Base-by-base conservation (phyloP, 2,113 vertebrate species). In the Campylomormyrus numenius region DNA sequence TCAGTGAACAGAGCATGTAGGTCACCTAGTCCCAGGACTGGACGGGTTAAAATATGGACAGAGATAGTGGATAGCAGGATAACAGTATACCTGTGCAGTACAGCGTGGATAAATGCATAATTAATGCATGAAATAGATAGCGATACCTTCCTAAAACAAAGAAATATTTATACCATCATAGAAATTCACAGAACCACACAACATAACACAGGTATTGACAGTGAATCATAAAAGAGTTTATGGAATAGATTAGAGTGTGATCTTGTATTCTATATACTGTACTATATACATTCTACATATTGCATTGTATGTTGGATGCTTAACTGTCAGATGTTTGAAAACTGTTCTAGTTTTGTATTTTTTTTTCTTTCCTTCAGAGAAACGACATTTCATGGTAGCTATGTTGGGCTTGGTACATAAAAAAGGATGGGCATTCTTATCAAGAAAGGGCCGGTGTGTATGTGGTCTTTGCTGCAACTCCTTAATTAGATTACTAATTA, bases 81-180 rank as follows among this genome's bases (percentile, higher is more conserved):
- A 70, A 13, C 27, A 31, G 62, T 31, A 70, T 70, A 70, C 27
- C 62, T 70, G 62, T 70, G 62, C 62, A 31, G 62, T 70, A 31
- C n/a, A 70, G 62, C 62, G 10, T 27, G 27, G 62, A 70, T 70
- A 27, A 70, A 70, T 70, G 27, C 62, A 70, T 70, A 70, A 70
- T 70, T 70, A 70, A 70, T 70, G 62, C 27, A 70, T 31, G 62
- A 70, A 70, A 70, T 70, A 31, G 62, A 70, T 70, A 70, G 62
- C 11, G 10, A 70, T 70, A 80, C 35, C 39, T 17, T 80, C 74
- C 35, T 80, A 42, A 80, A 35, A 42, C 74, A 80, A 42, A 80
- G 31, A 80, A 80, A 80, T 80, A 80, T 42, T 80, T 70, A 70
- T 70, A 70, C 62, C 62, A 70, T 70, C 62, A 70, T 70, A 66